Percentiles rank a stretch among this genome's conserved stretches.
Conservation (phyloP, 2,797 vertebrate species). For the Gymnothorax javanicus region DNA sequence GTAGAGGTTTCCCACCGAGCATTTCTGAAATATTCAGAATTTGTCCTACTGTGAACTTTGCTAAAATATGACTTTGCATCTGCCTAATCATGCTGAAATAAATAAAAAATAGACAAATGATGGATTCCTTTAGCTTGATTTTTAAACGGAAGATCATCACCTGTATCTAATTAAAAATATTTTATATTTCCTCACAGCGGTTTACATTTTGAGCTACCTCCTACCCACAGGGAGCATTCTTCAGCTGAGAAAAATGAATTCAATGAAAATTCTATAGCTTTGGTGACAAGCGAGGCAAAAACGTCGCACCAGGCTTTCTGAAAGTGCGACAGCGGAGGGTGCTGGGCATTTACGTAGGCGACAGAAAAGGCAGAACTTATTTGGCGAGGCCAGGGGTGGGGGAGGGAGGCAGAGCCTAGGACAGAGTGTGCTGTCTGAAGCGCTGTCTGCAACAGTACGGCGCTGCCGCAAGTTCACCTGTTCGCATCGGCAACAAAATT, state of each 20-base stretch:
- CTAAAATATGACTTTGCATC: not conserved
- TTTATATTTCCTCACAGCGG: conserved; percentile 27
- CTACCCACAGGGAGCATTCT: not conserved
- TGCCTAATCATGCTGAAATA: not conserved
- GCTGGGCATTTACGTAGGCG: not conserved
- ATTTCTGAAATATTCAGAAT: not conserved
- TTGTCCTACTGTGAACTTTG: not conserved
- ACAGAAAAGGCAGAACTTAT: conserved; percentile 17
- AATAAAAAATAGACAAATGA: not conserved
- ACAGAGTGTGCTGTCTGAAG: not conserved
- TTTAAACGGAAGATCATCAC: not conserved
- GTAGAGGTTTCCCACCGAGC: not conserved
- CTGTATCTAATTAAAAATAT: conserved; percentile 30
- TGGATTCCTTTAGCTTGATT: not conserved
- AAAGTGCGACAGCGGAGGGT: not conserved
- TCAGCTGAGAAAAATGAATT: not conserved
- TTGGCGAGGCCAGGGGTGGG: not conserved
- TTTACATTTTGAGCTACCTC: not conserved
- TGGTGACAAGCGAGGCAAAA: not conserved
- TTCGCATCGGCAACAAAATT: not conserved
- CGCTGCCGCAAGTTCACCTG: not conserved
- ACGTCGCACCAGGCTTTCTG: not conserved
- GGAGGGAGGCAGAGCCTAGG: not conserved
- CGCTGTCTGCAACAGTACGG: not conserved
- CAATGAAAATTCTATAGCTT: not conserved